Base-by-base conservation (phyloP, 2,113 vertebrate genomes). In the Aspidoscelis tigris region DNA sequence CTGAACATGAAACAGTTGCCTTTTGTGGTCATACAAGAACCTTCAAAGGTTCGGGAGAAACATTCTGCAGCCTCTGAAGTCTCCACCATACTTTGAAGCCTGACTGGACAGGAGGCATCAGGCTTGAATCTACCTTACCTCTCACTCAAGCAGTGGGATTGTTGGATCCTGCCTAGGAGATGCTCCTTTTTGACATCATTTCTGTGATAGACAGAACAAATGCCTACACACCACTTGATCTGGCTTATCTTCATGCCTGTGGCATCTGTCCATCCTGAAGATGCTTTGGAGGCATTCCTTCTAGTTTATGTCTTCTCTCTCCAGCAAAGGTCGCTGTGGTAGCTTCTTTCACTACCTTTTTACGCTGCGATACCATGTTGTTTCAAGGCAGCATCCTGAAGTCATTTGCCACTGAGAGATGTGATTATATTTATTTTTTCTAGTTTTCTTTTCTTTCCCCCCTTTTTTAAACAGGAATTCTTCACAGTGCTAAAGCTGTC, bases 351-450 rank as follows among this genome's bases (percentile, higher is more conserved):
- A 12, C 50, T 33, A 26, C 81, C n/a, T 68, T 61, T 47, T 74
- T 41, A 61, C 21, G 50, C 61, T 76, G 61, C 11, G 75, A 44
- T 47, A 41, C 41, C 20, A 39, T 55, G 33, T 66, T 24, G n/a
- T 74, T 80, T 88, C 87, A 91, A 55, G 78, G 87, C 53, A 80
- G 79, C 79, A 7, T 86, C 86, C 88, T 85, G 81, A 91, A 93
- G 71, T n/a, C 76, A 66, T 41, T 84, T 53, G 64, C 71, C 73
- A 82, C 69, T 76, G 21, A 93, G 47, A 88, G 88, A 90, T 76
- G 80, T 55, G 86, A 87, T 88, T 87, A 79, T 78, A 88, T 80
- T 86, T 22, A 5, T 80, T 90, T 88, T 33, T 79, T 43, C 89
- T 89, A 65, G 20, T 16, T 75, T n/a, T 33, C 58, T 61, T 10